Percentiles rank a stretch among this genome's conserved stretches.
phyloP scores from a whole-genome alignment of 1,140 invertebrate species.

The Ceratina australensis region DNA sequence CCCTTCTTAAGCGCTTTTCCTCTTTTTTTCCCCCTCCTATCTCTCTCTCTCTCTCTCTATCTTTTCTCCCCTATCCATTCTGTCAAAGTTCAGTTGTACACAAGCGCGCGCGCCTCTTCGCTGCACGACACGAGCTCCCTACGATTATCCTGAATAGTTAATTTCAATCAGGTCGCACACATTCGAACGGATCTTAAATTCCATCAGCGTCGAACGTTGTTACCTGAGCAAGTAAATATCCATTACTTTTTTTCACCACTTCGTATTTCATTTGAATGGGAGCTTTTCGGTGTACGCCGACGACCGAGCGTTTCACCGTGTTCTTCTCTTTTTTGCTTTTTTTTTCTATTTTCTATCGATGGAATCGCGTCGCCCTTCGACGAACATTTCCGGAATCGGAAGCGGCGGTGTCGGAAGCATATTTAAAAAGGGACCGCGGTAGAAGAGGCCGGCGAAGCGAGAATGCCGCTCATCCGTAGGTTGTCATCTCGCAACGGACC shows the following conservation, averaged over 20 bases:
- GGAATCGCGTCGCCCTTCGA: not conserved
- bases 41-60: not conserved
- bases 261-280: too few species aligned
- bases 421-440: not conserved
- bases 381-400: not conserved
- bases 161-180: too few species aligned
- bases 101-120: too few species aligned
- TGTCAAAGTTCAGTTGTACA: not conserved
- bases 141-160: too few species aligned
- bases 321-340: too few species aligned
- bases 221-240: too few species aligned
- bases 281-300: not conserved
- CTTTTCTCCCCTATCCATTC: not conserved
- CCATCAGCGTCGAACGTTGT: too few species aligned
- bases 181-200: too few species aligned
- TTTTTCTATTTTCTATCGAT: not conserved
- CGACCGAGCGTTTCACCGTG: not conserved
- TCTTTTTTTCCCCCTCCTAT: slow-evolving; percentile 8
- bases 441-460: slow-evolving; percentile 4
- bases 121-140: too few species aligned
- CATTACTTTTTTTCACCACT: too few species aligned
- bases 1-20: slow-evolving; percentile 53
- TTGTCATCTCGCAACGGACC: slow-evolving; percentile 12
- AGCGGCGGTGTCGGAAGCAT: not conserved
- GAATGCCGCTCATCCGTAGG: slow-evolving; percentile 5